Conservation (phyloP, 2,888 invertebrate genomes). For the Camponotus fellah region DNA sequence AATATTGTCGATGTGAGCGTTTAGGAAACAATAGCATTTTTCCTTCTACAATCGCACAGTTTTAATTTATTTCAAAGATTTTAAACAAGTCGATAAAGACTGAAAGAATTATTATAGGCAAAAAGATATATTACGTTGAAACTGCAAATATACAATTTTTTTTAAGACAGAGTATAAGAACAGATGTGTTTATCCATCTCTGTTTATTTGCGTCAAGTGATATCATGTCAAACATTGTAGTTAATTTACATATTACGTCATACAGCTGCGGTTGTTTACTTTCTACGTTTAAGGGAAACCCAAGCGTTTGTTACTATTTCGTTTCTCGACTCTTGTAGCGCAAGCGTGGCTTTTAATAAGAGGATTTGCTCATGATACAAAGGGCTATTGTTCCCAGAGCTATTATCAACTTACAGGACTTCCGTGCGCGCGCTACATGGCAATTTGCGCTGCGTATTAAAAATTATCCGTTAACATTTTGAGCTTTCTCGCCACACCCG, state of each 20-base stretch:
- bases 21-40: neutral
- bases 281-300: conserved; percentile 7
- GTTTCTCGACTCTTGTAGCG: conserved; percentile 28
- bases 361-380: conserved; percentile 51
- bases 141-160: neutral
- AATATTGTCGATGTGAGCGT: neutral
- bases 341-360: conserved; percentile 53
- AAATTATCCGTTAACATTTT: conserved; percentile 49
- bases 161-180: neutral
- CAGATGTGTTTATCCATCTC: neutral
- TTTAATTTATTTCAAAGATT: neutral
- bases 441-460: conserved; percentile 43
- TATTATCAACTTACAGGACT: conserved; percentile 50
- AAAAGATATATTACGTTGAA: neutral
- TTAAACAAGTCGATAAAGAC: neutral
- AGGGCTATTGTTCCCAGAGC: conserved; percentile 40
- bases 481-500: neutral
- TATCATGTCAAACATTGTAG: neutral
- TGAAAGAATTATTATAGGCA: neutral
- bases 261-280: conserved; percentile 1
- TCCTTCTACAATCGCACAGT: neutral
- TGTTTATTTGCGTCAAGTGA: neutral
- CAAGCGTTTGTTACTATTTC: conserved; percentile 30
- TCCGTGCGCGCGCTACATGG: conserved; percentile 16
- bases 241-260: conserved; percentile 9